Conservation (phyloP, 2,113 vertebrate species). For the Diadophis punctatus region DNA sequence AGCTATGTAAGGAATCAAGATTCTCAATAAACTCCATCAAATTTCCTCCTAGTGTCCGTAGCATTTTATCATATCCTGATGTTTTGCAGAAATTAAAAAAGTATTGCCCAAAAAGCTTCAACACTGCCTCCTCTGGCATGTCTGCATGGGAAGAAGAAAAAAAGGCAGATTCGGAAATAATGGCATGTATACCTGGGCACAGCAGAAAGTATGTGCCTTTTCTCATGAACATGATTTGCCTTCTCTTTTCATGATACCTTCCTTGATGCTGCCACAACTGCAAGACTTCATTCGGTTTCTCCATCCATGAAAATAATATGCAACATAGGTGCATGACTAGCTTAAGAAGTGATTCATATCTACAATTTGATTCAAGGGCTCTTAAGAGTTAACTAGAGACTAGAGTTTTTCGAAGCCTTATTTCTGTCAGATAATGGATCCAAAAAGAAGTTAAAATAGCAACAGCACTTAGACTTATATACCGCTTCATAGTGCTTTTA, state of each 20-base stretch:
- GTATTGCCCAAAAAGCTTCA: constrained; percentile 79
- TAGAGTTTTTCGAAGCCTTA: not conserved
- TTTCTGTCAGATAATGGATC: not conserved
- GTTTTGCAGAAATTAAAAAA: constrained; percentile 82
- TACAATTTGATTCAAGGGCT: not conserved
- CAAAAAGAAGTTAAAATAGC: not conserved
- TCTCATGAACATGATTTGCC: too few species aligned
- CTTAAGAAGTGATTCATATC: not conserved
- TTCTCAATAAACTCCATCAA: constrained; percentile 80
- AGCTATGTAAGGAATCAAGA: constrained; percentile 80
- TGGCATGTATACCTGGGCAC: not conserved
- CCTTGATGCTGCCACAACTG: not conserved
- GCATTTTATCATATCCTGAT: constrained; percentile 80
- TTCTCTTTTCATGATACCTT: not conserved
- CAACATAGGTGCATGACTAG: not conserved
- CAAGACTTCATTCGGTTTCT: not conserved
- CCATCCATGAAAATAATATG: not conserved
- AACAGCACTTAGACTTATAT: too few species aligned
- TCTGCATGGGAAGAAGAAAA: constrained; percentile 49
- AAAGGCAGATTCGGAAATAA: not conserved
- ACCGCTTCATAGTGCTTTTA: too few species aligned
- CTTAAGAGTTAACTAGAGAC: not conserved
- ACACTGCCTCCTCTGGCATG: constrained; percentile 68
- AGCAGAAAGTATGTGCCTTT: not conserved
- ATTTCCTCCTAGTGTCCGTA: constrained; percentile 75